Evolutionary conservation across 1,140 invertebrate species (phyloP).

Genomic region (Chionoecetes opilio): DNA sequence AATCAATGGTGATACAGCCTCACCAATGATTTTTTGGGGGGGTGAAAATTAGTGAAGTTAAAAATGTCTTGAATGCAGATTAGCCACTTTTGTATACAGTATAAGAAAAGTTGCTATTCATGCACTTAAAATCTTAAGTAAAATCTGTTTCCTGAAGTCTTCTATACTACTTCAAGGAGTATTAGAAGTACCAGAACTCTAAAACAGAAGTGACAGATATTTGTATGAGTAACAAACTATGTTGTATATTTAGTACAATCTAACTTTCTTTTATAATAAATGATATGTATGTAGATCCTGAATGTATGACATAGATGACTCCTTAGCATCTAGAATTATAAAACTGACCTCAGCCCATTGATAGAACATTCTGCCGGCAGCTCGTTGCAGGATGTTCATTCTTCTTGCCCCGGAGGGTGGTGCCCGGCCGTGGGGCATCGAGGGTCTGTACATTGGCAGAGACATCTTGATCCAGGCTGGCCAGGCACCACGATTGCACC

Average conservation of each 20-base stretch:
- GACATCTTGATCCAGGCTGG: constrained; percentile 97
- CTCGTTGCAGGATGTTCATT: constrained; percentile 92
- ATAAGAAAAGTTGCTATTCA: too few relatives aligned
- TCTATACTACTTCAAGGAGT: too few relatives aligned
- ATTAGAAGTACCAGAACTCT: too few relatives aligned
- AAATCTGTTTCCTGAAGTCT: too few relatives aligned
- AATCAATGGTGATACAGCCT: too few relatives aligned
- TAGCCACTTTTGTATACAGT: too few relatives aligned
- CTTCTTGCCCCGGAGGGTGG: constrained; percentile 87
- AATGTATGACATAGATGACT: background rate
- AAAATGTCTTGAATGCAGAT: too few relatives aligned
- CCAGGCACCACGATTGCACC: constrained; percentile 99
- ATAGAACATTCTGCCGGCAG: constrained; percentile 98
- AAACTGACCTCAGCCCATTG: constrained; percentile 95
- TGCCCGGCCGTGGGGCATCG: constrained; percentile 83
- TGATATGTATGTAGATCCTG: background rate
- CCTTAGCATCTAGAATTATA: background rate
- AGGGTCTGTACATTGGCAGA: constrained; percentile 85
- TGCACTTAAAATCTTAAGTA: too few relatives aligned
- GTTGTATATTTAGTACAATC: background rate
- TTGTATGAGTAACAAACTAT: background rate
- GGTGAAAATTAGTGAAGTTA: too few relatives aligned
- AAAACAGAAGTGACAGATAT: too few relatives aligned
- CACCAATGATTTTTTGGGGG: too few relatives aligned
- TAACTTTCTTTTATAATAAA: background rate